Evolutionary conservation across 2,797 vertebrate genomes (phyloP), one percentile per base, ranked within the genome.

Genomic region (Ceyx erithaca): DNA sequence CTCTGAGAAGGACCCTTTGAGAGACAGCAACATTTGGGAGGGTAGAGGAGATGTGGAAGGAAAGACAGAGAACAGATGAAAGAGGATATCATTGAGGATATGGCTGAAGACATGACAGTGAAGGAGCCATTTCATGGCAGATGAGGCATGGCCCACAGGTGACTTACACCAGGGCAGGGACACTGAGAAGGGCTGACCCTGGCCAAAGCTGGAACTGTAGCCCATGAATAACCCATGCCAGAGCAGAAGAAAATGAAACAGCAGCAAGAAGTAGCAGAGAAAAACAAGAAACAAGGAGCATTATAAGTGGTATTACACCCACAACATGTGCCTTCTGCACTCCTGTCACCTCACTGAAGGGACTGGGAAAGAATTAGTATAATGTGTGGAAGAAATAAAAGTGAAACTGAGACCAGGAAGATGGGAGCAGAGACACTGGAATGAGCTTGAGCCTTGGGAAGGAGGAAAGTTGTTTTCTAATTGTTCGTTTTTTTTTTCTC

Each of bases 321-420:
- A 0, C 9, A 3, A 26, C 11, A 10, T 4, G 20, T 66, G 43
- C 8, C 66, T 46, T 21, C 49, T 25, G 16, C 1, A 1, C 41
- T 33, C 41, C 41, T 30, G 25, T 30, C 6, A 6, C 14, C 49
- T 43, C 35, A 26, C 43, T 35, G 58, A 49, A 31, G 25, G 26
- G 21, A 26, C 6, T n/a, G 35, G 64, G 41, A 49, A 25, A 43
- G 14, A 57, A 43, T 63, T 2, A 57, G 35, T 21, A 35, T 17
- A 40, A 48, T n/a, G 20, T 8, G 9, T 48, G 25, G 7, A 7
- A 59, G 18, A 49, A 57, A 58, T 49, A 40, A 55, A 61, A 48
- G 10, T 15, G 54, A 71, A 92, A 58, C 12, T 46, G 51, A 71
- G 13, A 49, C 23, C 43, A 14, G 19, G 21, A 73, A 64, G 8